A percentile compares a stretch with the other conserved stretches of the same genome.
These are phyloP conservation scores for Hydrolagus affinis DNA, from an alignment of 2,113 vertebrate genomes.

Conservation along the genomic window DNA sequence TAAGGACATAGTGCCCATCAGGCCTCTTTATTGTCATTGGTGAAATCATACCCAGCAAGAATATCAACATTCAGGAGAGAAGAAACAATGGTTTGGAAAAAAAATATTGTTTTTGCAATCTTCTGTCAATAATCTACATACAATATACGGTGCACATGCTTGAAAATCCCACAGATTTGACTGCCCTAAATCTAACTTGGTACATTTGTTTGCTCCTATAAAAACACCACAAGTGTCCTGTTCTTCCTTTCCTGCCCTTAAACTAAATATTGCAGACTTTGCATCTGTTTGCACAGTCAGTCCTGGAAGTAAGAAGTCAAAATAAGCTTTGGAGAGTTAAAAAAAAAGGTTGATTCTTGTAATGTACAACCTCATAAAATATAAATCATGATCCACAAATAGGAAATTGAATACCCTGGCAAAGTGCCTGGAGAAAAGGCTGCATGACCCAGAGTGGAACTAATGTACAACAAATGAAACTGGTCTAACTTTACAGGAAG, in stretches of 20 bases:
- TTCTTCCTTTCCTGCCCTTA: not conserved
- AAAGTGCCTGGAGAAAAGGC: not conserved
- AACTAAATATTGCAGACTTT: not conserved
- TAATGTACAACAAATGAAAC: slow-evolving; percentile 2
- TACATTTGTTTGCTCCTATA: not conserved
- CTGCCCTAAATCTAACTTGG: not conserved
- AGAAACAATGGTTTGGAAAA: not conserved
- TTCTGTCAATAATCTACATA: not conserved
- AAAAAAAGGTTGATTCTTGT: slow-evolving; percentile 19
- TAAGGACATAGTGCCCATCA: too few species aligned
- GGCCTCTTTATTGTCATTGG: not conserved
- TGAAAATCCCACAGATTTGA: not conserved
- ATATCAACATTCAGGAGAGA: not conserved
- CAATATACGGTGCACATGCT: not conserved
- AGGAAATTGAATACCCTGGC: slow-evolving; percentile 21
- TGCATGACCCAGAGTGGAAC: slow-evolving; percentile 12
- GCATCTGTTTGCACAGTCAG: not conserved
- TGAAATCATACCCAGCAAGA: not conserved
- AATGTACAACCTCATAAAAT: slow-evolving; percentile 8
- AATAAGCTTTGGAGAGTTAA: not conserved
- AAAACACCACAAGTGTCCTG: not conserved
- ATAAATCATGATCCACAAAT: slow-evolving; percentile 27
- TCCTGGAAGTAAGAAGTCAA: not conserved
- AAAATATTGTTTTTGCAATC: not conserved
- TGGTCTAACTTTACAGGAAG: not conserved